Base-by-base conservation (phyloP, 2,797 vertebrate species). In the Argyrosomus regius region DNA sequence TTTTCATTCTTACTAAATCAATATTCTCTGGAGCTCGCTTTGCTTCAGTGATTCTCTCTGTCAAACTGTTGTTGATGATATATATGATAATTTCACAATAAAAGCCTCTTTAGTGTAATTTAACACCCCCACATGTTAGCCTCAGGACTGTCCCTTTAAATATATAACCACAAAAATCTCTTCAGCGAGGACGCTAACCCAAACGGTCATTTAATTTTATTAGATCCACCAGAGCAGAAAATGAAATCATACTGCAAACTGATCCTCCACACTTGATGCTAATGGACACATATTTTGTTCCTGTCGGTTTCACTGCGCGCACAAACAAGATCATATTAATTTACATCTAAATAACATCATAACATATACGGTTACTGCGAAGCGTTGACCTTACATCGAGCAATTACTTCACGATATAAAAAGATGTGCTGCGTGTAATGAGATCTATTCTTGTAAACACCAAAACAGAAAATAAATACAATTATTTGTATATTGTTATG, bases 171-270 rank as follows among this genome's bases (percentile, higher is more conserved):
- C 1, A 39, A 39, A 39, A 9, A 39, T 9, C 35, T 39, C 35
- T 8, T 2, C 35, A 35, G 7, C 35, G 35, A 35, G 35, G 35
- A 35, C 35, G 7, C 35, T 35, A 35, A 35, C 35, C 35, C 57
- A 60, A 49, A 59, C 10, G 50, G 60, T 26, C 50, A 35, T 54
- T 68, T 72, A 57, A 79, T 64, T 52, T 24, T 8, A 59, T 63
- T 31, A 31, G 3, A 45, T 49, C 18, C 45, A 53, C 50, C 14
- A 58, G 20, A 58, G 57, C 11, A 56, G 70, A 52, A 72, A 72
- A 74, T 54, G 3, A 9, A 81, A 68, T 81, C 67, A 81, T 31
- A 17, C 39, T 48, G 39, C 11, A 54, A 67, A 54, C 22, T 53
- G 46, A 48, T 61, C 22, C 2, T 7, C 11, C 61, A 61, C 24